Evolutionary conservation across 2,888 invertebrate species (phyloP).

Genomic region (Tethea ocularis): DNA sequence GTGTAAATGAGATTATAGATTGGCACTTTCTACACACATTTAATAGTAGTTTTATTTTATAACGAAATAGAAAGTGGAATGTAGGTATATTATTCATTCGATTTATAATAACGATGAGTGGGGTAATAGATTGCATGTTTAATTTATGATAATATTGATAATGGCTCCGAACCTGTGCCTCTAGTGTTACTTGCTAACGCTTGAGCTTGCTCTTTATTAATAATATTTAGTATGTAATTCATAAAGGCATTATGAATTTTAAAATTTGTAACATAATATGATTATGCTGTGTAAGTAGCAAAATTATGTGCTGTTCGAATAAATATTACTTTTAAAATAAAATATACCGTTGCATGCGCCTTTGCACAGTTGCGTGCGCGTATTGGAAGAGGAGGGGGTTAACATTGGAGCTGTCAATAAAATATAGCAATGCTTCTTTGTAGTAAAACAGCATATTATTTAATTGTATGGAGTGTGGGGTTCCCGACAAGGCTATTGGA

Average conservation of each 20-base stretch:
- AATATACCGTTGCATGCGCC: conserved; percentile 26
- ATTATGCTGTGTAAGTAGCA: conserved; percentile 7
- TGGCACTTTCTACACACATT: conserved; percentile 16
- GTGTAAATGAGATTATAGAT: conserved; percentile 6
- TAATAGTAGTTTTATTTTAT: conserved; percentile 11
- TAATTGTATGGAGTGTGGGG: neutral
- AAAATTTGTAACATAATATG: too few species aligned
- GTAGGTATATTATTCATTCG: conserved; percentile 5
- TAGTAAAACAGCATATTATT: neutral
- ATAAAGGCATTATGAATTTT: too few species aligned
- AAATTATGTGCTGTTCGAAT: conserved; percentile 28
- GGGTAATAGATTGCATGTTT: neutral
- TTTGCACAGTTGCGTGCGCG: conserved; percentile 16
- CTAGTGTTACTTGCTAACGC: neutral
- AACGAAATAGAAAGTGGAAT: conserved; percentile 25
- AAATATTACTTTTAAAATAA: conserved; percentile 17
- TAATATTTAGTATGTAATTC: too few species aligned
- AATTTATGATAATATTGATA: neutral
- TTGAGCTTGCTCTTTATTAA: too few species aligned
- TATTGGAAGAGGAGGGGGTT: conserved; percentile 14
- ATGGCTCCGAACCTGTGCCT: too few species aligned
- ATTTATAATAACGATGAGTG: conserved; percentile 5
- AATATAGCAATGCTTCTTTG: neutral
- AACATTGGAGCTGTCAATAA: conserved; percentile 23
- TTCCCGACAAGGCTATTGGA: too few species aligned